Percentiles rank a stretch among this genome's conserved stretches.
Evolutionary conservation across 2,113 vertebrate genomes (phyloP).

Genomic region (Ia io): DNA sequence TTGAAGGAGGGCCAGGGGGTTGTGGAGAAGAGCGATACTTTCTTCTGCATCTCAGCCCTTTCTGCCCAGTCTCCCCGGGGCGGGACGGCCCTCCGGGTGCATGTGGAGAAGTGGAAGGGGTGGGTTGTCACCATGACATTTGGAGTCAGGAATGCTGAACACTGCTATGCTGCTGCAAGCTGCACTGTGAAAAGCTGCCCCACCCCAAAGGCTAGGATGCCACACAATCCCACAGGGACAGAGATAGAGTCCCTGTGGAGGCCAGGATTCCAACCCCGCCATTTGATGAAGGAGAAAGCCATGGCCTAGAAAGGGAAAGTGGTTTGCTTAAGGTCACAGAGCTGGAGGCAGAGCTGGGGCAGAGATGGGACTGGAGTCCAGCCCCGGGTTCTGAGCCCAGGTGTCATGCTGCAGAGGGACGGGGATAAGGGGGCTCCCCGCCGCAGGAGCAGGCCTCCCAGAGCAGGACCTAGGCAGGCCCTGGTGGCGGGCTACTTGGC

Average conservation of each 20-base stretch:
- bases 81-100: not conserved
- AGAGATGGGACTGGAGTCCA: not conserved
- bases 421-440: accelerated
- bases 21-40: not conserved
- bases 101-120: not conserved
- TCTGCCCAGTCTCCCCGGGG: not conserved
- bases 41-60: not conserved
- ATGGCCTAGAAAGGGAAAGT: not conserved
- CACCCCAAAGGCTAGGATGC: not conserved
- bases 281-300: not conserved
- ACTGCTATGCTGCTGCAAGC: not conserved
- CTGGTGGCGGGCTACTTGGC: not conserved
- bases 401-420: not conserved
- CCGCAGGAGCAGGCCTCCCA: accelerated
- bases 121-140: not conserved
- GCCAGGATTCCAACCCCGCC: not conserved
- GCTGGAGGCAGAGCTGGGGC: not conserved
- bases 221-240: accelerated
- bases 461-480: not conserved
- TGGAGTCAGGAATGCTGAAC: not conserved
- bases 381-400: not conserved
- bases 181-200: not conserved
- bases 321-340: not conserved
- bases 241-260: not conserved
- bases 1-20: not conserved